phyloP scores from a whole-genome alignment of 2,888 invertebrate genomes.

The Eristalinus sepulchralis region DNA sequence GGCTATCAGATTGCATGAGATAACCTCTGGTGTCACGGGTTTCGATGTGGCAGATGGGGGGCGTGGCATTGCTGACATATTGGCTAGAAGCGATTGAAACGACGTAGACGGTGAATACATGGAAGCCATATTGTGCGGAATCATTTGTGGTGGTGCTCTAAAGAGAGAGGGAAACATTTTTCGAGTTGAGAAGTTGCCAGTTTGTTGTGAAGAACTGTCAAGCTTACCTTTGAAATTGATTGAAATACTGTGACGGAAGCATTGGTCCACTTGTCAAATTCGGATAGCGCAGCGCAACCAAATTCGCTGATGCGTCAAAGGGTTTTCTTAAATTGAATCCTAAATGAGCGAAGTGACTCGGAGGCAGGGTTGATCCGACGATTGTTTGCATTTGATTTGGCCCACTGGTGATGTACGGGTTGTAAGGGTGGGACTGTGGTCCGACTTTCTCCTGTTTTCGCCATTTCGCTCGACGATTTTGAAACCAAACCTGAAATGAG shows the following conservation, averaged over 20 bases:
- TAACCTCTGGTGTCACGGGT: conserved; percentile 41
- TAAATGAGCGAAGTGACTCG: conserved; percentile 90
- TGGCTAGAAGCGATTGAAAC: conserved; percentile 90
- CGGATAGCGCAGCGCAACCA: conserved; percentile 88
- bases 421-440: conserved; percentile 94
- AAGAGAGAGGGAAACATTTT: conserved; percentile 75
- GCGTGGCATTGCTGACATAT: conserved; percentile 84
- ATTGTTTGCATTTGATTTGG: conserved; percentile 85
- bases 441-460: conserved; percentile 96
- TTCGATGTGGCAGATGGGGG: conserved; percentile 42
- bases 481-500: conserved; percentile 92
- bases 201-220: background rate
- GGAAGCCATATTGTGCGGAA: conserved; percentile 84
- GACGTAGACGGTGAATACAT: conserved; percentile 84
- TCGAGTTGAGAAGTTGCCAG: background rate
- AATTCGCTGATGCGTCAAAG: conserved; percentile 85
- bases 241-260: conserved; percentile 84
- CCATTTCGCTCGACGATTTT: conserved; percentile 96
- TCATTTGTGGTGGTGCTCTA: conserved; percentile 84
- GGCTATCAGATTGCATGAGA: conserved; percentile 74
- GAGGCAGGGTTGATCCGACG: conserved; percentile 87
- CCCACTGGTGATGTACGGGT: conserved; percentile 89
- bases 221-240: conserved; percentile 82
- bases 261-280: conserved; percentile 82
- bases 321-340: conserved; percentile 89